Conservation (phyloP, 2,113 vertebrate species). For the Heloderma charlesbogerti region DNA sequence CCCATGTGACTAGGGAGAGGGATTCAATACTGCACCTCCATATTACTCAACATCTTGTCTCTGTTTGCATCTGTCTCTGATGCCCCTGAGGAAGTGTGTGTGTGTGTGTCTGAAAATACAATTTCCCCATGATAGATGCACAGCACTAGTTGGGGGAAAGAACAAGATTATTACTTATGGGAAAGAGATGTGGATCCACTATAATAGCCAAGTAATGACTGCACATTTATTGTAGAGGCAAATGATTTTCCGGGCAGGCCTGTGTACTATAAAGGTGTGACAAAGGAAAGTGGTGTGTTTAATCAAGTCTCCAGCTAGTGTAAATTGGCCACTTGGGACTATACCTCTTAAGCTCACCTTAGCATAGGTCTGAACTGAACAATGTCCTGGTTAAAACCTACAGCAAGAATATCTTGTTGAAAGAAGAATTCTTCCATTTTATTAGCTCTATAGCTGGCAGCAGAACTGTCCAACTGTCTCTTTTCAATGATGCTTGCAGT, state of each 20-base stretch:
- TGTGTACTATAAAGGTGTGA: neutral
- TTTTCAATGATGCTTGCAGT: neutral
- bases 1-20: neutral
- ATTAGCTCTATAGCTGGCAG: neutral
- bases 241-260: neutral
- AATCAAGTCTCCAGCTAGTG: neutral
- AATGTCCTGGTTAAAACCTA: neutral
- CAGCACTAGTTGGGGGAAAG: neutral
- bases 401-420: neutral
- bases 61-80: neutral
- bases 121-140: neutral
- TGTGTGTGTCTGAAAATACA: no score
- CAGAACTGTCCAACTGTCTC: neutral
- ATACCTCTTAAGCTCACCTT: neutral
- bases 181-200: neutral
- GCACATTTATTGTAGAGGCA: neutral
- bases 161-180: neutral
- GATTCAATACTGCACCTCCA: neutral
- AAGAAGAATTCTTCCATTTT: neutral
- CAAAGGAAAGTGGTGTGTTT: neutral
- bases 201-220: no score
- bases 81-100: neutral
- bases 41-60: neutral
- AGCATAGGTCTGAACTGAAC: neutral
- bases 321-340: conserved; percentile 6